Evolutionary conservation across 2,113 vertebrate species (phyloP), one percentile per base, ranked within the genome.

Genomic region (Sturnus vulgaris): DNA sequence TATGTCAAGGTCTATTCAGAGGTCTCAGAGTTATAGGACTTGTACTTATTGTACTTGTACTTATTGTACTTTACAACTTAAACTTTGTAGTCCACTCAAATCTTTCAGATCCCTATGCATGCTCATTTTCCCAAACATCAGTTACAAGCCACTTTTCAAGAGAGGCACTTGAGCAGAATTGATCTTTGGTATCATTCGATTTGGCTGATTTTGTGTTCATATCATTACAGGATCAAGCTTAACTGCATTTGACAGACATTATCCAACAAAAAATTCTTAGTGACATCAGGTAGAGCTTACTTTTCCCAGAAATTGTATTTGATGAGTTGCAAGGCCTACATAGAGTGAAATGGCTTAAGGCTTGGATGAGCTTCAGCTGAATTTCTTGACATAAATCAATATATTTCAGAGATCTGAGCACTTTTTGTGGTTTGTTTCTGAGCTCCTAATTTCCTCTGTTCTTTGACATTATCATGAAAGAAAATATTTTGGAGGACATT

Each of bases 81-180:
- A 72, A 79, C 19, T 44, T 83, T 52, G 28, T 30, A 23, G 25
- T 33, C 22, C 1, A 0, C 59, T 71, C 6, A 30, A 40, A 33
- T 53, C n/a, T 46, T 30, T 52, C 31, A 55, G 30, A 44, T 52
- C 2, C 3, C 5, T n/a, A 1, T 9, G 4, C 1, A 1, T 20
- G 15, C 5, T 15, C 25, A 11, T 70, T 92, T 81, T 82, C 31
- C 44, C 10, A 79, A 63, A 10, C 14, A 68, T 47, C 23, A 20
- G 24, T 55, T 76, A 30, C 18, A n/a, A 73, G 30, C 4, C 64
- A 27, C 11, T 61, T 90, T 77, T 83, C 33, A 59, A 70, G 25
- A 55, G 23, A 63, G 21, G 11, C 8, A 8, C 15, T 28, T 61
- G 27, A 86, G n/a, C 4, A 70, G 76, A 71, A 88, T 35, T 40